These are phyloP conservation scores for Sebastes minor DNA, from an alignment of 2,797 vertebrate species.

Conservation along the genomic window DNA sequence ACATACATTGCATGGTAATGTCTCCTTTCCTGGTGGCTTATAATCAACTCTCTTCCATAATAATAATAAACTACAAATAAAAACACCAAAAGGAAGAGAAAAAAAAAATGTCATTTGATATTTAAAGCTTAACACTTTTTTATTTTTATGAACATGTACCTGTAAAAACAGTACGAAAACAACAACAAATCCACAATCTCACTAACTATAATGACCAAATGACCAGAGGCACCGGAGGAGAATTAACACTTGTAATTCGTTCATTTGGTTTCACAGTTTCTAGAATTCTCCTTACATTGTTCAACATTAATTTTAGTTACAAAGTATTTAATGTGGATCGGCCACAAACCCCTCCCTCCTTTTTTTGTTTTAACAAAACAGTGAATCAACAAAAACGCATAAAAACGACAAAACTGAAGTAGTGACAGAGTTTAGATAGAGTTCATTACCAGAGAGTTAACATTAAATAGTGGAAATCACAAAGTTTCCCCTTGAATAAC, in stretches of 20 bases:
- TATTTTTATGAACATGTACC: neutral
- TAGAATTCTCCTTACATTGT: neutral
- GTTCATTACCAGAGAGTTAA: too few relatives aligned
- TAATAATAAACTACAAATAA: neutral
- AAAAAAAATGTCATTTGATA: neutral
- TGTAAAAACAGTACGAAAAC: neutral
- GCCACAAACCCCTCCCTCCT: neutral
- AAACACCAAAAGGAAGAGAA: neutral
- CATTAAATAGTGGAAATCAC: too few relatives aligned
- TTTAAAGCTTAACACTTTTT: neutral
- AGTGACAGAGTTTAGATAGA: too few relatives aligned
- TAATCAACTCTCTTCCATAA: neutral
- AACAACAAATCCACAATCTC: neutral
- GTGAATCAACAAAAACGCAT: neutral
- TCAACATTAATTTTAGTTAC: neutral
- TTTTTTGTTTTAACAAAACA: neutral
- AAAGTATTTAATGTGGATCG: neutral
- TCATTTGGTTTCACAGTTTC: neutral
- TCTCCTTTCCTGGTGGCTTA: neutral
- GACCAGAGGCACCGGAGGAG: neutral
- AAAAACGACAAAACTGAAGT: too few relatives aligned
- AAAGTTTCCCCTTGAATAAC: too few relatives aligned
- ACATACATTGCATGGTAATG: neutral
- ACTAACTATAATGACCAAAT: neutral
- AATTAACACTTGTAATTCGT: neutral